These are phyloP conservation scores for Symphodus melops DNA, from an alignment of 2,113 vertebrate species.

Conservation along the genomic window DNA sequence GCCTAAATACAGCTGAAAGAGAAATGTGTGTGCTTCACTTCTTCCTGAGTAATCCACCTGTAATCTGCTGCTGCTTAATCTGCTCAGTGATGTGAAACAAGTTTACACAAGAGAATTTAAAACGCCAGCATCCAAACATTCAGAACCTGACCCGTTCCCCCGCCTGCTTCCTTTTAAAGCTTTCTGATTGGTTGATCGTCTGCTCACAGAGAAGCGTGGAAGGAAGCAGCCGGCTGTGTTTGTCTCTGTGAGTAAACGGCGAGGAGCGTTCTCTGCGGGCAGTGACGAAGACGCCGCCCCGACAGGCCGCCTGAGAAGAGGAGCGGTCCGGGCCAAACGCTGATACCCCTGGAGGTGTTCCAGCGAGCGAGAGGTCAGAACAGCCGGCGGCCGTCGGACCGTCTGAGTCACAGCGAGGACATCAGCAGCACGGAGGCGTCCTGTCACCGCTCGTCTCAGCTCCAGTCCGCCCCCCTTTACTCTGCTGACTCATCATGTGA, in stretches of 20 bases:
- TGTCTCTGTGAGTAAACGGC: background rate
- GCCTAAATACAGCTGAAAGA: background rate
- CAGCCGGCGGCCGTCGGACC: background rate
- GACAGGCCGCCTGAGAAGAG: background rate
- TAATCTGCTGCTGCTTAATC: conserved; percentile 35
- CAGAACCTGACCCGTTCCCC: background rate
- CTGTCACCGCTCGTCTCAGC: background rate
- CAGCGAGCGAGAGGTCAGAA: background rate
- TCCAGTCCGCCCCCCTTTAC: too few species aligned
- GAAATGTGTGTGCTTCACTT: conserved; percentile 12
- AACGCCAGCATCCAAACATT: background rate
- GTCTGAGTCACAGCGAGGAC: background rate
- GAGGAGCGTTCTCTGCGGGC: background rate
- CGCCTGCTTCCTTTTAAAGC: too few species aligned
- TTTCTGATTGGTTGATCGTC: too few species aligned
- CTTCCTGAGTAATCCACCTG: conserved; percentile 49
- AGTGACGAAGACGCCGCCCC: background rate
- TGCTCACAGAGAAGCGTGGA: too few species aligned
- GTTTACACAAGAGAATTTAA: background rate
- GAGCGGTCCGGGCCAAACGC: background rate
- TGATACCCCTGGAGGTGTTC: background rate
- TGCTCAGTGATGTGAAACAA: conserved; percentile 29
- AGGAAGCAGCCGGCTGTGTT: background rate
- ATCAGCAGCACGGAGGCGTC: background rate
- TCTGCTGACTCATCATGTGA: too few species aligned